Base-by-base conservation (phyloP, 2,113 vertebrate genomes). In the Gallinago media region DNA sequence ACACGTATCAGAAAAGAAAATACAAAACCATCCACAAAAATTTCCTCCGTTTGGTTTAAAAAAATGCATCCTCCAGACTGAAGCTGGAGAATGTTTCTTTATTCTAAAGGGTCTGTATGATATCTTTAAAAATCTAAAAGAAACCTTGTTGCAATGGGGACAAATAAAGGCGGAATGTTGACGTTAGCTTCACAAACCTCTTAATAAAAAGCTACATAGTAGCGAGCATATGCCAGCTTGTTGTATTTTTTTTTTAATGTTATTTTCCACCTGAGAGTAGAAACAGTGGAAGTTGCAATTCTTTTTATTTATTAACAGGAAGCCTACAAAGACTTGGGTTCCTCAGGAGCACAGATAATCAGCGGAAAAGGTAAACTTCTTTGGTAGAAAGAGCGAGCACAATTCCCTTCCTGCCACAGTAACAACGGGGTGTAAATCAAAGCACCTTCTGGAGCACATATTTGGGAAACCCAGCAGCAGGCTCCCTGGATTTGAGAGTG, bases 131-230 rank as follows among this genome's bases (percentile, higher is more conserved):
- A 71, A 52, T 15, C 3, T 8, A 42, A 34, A 81, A 82, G 38
- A 78, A 78, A 72, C 29, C 78, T 3, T 82, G 21, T 40, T 71
- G 21, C 2, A 0, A 47, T 10, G 11, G 3, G 16, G 5, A 4
- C 40, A 34, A 31, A 7, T 46, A n/a, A 31, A 68, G 31, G 11
- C 38, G 82, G 71, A 92, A 63, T 5, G 2, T 15, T 84, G 34
- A 50, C 14, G 3, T 34, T n/a, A 46, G 26, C 46, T 81, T 86
- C 54, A 78, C 5, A 59, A 84, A 84, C 18, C 22, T 72, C 34
- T 29, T 17, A 27, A 46, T 47, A 59, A 67, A 92, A 80, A 58
- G 40, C n/a, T 77, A 29, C 42, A 31, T 1, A 36, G n/a, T 15
- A 88, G 73, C 22, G 55, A 74, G 11, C 8, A 83, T 13, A 63